Conservation (phyloP, 2,797 vertebrate species). For the Myotis myotis region DNA sequence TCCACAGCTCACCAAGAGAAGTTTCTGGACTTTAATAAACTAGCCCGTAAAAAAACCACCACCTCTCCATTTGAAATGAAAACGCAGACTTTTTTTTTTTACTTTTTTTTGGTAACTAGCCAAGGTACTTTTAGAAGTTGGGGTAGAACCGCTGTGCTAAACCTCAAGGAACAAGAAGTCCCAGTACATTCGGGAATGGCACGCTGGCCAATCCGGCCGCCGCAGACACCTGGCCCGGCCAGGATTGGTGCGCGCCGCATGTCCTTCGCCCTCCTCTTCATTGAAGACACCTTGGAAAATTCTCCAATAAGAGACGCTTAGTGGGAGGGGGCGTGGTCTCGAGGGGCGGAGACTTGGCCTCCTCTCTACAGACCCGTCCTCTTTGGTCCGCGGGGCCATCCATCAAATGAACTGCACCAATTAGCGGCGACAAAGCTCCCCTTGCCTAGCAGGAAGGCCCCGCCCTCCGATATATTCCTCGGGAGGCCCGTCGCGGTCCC, state of each 20-base stretch:
- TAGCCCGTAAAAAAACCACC: neutral
- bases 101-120: neutral
- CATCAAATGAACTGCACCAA: constrained; percentile 60
- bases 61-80: neutral
- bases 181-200: constrained; percentile 43
- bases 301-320: constrained; percentile 30
- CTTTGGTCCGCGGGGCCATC: neutral
- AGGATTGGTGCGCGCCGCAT: fast-evolving
- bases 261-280: neutral
- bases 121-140: constrained; percentile 15
- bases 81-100: neutral
- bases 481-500: fast-evolving
- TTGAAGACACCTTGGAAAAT: neutral
- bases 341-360: neutral
- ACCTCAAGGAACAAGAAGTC: neutral
- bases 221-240: neutral
- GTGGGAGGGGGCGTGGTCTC: neutral
- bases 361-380: neutral
- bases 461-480: neutral
- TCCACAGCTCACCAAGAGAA: neutral
- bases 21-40: neutral
- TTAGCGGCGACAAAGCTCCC: neutral
- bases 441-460: neutral
- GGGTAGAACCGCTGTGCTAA: neutral
- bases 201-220: neutral